Evolutionary conservation across 1,140 invertebrate species (phyloP).

Genomic region (Anastrepha obliqua): DNA sequence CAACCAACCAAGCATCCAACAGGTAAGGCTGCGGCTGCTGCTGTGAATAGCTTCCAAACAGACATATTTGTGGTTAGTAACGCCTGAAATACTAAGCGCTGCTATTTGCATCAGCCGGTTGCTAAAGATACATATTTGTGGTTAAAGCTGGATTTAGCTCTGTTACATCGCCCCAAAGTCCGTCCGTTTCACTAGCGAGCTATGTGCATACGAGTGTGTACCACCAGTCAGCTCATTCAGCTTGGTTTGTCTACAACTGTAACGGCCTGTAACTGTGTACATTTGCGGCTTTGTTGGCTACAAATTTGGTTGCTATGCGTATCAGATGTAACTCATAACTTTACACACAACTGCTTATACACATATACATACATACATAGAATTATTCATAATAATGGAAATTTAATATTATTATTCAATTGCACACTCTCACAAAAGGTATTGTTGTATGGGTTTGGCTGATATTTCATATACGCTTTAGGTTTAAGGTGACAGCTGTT

Average conservation of each 20-base stretch:
- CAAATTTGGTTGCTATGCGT: background rate
- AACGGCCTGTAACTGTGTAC: slow-evolving; percentile 23
- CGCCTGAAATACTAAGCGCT: no score
- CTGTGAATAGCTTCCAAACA: no score
- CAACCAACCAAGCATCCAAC: no score
- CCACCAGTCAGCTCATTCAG: background rate
- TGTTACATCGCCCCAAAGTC: slow-evolving; percentile 4
- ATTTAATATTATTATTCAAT: slow-evolving; percentile 8
- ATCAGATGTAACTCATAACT: background rate
- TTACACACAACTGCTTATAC: background rate
- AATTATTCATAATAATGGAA: slow-evolving; percentile 14
- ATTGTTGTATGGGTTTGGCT: background rate
- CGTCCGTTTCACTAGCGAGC: background rate
- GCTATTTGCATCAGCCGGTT: no score
- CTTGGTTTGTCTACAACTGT: slow-evolving; percentile 3
- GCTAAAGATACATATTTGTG: background rate
- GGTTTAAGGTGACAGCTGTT: slow-evolving; percentile 13
- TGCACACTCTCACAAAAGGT: background rate
- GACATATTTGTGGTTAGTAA: no score
- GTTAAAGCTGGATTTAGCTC: background rate
- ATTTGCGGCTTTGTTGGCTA: slow-evolving; percentile 30
- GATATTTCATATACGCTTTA: background rate
- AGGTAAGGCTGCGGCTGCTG: no score
- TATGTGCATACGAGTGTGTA: no score
- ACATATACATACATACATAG: background rate